Base-by-base conservation (phyloP, 2,888 invertebrate genomes). In the Chydorus sphaericus region DNA sequence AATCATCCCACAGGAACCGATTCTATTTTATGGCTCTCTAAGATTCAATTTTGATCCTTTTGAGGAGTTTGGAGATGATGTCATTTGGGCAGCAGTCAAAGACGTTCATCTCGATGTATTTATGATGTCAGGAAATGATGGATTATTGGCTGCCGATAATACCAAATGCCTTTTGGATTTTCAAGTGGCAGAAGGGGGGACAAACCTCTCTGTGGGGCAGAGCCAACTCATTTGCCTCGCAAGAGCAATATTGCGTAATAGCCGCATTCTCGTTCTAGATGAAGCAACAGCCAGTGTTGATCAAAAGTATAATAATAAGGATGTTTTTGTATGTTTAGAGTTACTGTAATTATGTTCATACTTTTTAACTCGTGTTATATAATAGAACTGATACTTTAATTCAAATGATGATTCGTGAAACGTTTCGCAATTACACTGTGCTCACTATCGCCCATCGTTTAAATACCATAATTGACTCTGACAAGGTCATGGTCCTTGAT, bases 261-360 rank as follows among this genome's bases (percentile, higher is more conserved):
- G 89, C 69, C 81, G 79, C 61, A 82, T 93, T 61, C 74, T 93
- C 0, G 83, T 92, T 61, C 75, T 93, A 62, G 92, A 93, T 66
- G 93, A 93, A 70, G 92, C 92, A n/a, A 92, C 92, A 0, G 90
- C 92, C 2, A 92, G 91, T 67, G 89, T 92, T 8, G 91, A 92
- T 71, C 86, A 86, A 11, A 84, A 85, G 77, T 82, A 65, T 30
- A 14, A 14, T 33, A 11, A 7, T n/a, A n/a, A n/a, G n/a, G n/a
- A n/a, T n/a, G n/a, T n/a, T n/a, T n/a, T 7, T 33, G 20, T 18
- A 37, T 16, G 4, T 4, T 11, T 18, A n/a, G n/a, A n/a, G n/a
- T 11, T 36, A 23, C 20, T n/a, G n/a, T n/a, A n/a, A n/a, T n/a
- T n/a, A n/a, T n/a, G n/a, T n/a, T n/a, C 3, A 18, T 33, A 14